Base-by-base conservation (phyloP, 2,113 vertebrate species). In the Mandrillus leucophaeus region DNA sequence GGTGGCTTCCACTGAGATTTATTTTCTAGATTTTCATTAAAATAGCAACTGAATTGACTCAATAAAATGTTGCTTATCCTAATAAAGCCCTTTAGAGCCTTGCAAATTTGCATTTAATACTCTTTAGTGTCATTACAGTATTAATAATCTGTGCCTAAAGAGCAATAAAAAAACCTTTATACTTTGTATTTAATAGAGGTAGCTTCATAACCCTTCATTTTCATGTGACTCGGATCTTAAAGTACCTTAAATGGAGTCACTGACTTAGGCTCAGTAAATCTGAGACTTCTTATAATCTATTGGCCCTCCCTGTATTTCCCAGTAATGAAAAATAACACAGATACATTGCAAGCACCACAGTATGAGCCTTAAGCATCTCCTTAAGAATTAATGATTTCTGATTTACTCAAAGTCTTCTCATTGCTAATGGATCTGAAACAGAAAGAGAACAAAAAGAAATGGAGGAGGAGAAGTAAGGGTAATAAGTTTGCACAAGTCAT, bases 101-200 rank as follows among this genome's bases (percentile, higher is more conserved):
- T 98, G 35, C 78, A 98, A 98, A 98, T 98, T 98, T 98, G 97
- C 97, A 98, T 98, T 98, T 98, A 98, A 98, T 98, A 97, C n/a
- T 79, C 93, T 97, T 98, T 98, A 98, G 97, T 98, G 97, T 97
- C 98, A 98, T 98, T 98, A 98, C 59, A 78, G 93, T 96, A 98
- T 98, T 98, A 98, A 98, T 98, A 98, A 99, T 98, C 97, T 98
- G 92, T 98, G 98, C 97, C 98, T 98, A 98, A 98, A 98, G 94
- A 98, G 93, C 97, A 96, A 97, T 98, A 98, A 92, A 81, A 95
- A 68, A n/a, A 14, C 12, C 64, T 92, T 94, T 83, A 85, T n/a
- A 97, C 96, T 97, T 98, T 98, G 94, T 96, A 52, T 87, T 98
- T 98, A 98, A 98, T 97, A 91, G 97, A 98, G 96, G 68, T 97